Percentiles rank a stretch among this genome's conserved stretches.
Evolutionary conservation across 2,797 vertebrate species (phyloP).

Genomic region (Dipus sagitta): DNA sequence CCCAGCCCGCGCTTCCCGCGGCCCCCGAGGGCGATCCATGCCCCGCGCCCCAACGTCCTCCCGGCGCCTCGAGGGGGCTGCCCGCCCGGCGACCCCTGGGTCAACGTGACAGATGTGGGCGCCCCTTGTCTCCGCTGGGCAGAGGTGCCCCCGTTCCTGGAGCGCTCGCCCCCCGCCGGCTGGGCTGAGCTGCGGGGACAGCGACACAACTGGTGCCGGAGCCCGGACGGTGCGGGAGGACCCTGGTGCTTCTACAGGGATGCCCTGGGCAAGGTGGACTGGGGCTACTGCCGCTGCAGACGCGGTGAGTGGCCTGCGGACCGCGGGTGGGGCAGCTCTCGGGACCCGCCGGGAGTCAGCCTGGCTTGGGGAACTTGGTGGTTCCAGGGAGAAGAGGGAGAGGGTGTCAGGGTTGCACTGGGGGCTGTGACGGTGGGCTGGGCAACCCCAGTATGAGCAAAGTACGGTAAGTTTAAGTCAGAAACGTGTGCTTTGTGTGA

Average conservation of each 20-base stretch:
- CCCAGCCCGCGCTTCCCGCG: neutral
- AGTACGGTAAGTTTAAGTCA: too few species aligned
- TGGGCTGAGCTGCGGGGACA: constrained; percentile 86
- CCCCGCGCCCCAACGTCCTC: constrained; percentile 64
- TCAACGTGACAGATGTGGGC: constrained; percentile 57
- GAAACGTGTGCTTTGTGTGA: neutral
- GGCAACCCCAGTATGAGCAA: neutral
- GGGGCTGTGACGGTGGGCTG: neutral
- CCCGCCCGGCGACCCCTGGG: neutral
- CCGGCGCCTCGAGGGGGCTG: constrained; percentile 83
- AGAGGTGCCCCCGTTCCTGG: constrained; percentile 72
- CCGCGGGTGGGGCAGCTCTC: neutral
- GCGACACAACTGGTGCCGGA: constrained; percentile 92
- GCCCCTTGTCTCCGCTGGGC: constrained; percentile 73
- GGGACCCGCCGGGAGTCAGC: neutral
- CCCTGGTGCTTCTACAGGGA: constrained; percentile 92
- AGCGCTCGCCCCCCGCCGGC: constrained; percentile 62
- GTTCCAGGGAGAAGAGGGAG: neutral
- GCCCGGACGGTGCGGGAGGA: constrained; percentile 91
- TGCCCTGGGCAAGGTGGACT: constrained; percentile 89
- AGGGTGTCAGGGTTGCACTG: neutral
- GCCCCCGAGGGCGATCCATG: neutral
- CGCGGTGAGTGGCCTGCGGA: constrained; percentile 89
- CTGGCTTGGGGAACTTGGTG: neutral
- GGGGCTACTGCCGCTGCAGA: constrained; percentile 93